These are phyloP conservation scores for Eclectus roratus DNA, from an alignment of 2,113 vertebrate species.

Conservation along the genomic window DNA sequence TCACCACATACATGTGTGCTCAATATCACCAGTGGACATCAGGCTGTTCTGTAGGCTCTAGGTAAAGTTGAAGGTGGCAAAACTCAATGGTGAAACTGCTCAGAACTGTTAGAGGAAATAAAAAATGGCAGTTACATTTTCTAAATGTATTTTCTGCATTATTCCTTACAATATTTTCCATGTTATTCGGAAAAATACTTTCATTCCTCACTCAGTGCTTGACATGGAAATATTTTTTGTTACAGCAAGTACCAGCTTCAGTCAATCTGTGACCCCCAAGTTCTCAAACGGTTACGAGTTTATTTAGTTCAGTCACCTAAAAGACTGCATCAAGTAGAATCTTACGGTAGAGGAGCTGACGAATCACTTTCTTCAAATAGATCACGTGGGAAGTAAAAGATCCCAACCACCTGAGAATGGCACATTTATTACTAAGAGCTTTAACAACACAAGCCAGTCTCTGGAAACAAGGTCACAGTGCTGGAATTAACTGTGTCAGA, in stretches of 20 bases:
- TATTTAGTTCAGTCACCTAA: background rate
- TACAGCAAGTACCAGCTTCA: background rate
- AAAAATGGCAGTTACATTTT: background rate
- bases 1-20: background rate
- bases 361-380: background rate
- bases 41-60: background rate
- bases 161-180: background rate
- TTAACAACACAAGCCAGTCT: background rate
- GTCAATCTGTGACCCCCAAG: background rate
- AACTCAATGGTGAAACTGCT: background rate
- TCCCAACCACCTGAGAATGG: background rate
- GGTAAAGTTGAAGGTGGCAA: background rate
- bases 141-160: background rate
- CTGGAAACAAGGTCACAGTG: background rate
- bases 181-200: background rate
- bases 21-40: background rate
- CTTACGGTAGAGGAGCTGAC: background rate
- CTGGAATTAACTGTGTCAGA: background rate
- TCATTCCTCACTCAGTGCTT: background rate
- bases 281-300: background rate
- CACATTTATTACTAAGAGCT: background rate
- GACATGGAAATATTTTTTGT: background rate
- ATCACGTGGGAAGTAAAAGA: background rate
- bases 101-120: background rate
- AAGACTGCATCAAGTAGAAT: background rate